Conservation (phyloP, 2,113 vertebrate species). For the Turnix velox region DNA sequence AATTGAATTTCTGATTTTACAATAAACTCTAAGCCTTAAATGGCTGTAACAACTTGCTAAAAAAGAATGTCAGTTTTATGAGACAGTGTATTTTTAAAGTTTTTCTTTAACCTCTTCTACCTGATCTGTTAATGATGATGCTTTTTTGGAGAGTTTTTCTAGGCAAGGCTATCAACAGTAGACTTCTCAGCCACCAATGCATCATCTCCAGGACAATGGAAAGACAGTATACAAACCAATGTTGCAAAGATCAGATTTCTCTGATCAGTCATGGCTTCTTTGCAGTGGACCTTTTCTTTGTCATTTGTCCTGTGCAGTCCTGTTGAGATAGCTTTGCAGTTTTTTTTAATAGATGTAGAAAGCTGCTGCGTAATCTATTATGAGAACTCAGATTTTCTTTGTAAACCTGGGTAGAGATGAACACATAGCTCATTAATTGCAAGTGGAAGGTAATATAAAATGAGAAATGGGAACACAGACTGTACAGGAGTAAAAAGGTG, state of each 20-base stretch:
- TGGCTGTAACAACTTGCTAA: not conserved
- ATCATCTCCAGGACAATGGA: not conserved
- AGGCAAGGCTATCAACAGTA: not conserved
- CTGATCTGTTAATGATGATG: not conserved
- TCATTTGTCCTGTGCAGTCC: not conserved
- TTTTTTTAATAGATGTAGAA: not conserved
- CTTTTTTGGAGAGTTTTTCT: not conserved
- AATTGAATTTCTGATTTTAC: not conserved
- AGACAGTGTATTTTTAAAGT: not conserved
- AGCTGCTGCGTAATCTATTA: not conserved
- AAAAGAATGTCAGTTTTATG: not conserved
- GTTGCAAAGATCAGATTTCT: not conserved
- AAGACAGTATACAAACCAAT: not conserved
- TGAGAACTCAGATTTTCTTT: not conserved
- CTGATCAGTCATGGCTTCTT: not conserved
- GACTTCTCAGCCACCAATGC: not conserved
- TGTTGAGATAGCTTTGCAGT: not conserved
- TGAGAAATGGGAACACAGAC: not conserved
- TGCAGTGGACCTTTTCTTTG: not conserved
- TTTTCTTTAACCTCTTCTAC: not conserved
- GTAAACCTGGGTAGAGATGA: not conserved
- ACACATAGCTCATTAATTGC: not conserved
- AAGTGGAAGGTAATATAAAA: not conserved
- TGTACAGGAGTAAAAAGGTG: not conserved
- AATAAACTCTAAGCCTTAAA: not conserved